phyloP scores from a whole-genome alignment of 2,797 vertebrate genomes.

The Lacerta bilineata region DNA sequence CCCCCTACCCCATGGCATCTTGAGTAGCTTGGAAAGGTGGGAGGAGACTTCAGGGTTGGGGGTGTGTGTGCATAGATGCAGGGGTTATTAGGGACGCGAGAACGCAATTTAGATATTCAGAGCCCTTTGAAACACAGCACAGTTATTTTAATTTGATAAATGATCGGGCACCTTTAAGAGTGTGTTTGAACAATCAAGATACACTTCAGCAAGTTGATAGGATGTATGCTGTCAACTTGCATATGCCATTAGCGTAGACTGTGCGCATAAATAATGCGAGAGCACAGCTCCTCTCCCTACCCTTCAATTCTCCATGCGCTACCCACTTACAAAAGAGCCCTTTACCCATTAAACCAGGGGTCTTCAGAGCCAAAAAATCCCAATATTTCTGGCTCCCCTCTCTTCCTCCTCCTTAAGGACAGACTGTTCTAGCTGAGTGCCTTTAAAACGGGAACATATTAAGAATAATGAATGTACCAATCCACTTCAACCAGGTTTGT shows the following conservation, averaged over 20 bases:
- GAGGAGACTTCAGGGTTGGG: background rate
- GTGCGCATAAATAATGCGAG: conserved; percentile 61
- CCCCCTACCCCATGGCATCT: background rate
- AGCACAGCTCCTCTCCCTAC: background rate
- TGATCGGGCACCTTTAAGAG: conserved; percentile 71
- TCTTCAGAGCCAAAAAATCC: conserved; percentile 18
- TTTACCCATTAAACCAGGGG: conserved; percentile 19
- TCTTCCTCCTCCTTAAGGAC: conserved; percentile 15
- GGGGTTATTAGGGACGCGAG: background rate
- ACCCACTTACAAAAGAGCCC: conserved; percentile 36
- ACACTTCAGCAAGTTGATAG: conserved; percentile 75
- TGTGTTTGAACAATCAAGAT: conserved; percentile 77
- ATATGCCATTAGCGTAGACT: conserved; percentile 69
- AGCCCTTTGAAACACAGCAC: conserved; percentile 30
- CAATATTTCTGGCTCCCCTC: conserved; percentile 19
- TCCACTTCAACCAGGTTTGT: background rate
- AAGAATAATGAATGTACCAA: conserved; percentile 17
- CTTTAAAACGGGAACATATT: conserved; percentile 27
- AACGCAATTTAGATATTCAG: conserved; percentile 29
- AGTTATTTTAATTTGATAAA: conserved; percentile 75
- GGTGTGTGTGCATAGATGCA: conserved; percentile 15
- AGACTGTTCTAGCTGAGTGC: conserved; percentile 15
- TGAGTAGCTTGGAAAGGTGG: conserved; percentile 22
- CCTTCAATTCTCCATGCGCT: conserved; percentile 23
- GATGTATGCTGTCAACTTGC: conserved; percentile 74